Base-by-base conservation (phyloP, 2,888 invertebrate species). In the Chalcosyrphus nemorum region DNA sequence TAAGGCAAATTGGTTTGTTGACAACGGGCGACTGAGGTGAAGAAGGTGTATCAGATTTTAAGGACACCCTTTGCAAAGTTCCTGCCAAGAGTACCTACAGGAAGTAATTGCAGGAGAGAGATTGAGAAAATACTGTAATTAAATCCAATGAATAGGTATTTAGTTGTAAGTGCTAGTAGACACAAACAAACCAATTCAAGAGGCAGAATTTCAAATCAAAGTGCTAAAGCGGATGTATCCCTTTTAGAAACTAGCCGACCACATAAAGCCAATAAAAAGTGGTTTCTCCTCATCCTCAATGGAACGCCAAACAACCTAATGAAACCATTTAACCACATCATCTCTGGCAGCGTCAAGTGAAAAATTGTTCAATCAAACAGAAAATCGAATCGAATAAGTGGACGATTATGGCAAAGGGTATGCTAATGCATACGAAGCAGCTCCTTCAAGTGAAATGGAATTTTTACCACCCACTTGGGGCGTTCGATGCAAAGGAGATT, bases 301-400 rank as follows among this genome's bases (percentile, higher is more conserved):
- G 11, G 29, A 15, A 27, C 21, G 21, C 45, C 41, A n/a, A 65
- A 43, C 43, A 47, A 56, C 35, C 80, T 80, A 84, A 84, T 80
- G 80, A 84, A 84, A 80, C 84, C 78, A 84, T 84, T 84, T 76
- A 80, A 65, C 80, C 74, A 38, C 72, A 27, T 59, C 81, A 45
- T 70, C 68, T 56, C 47, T 63, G 61, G 45, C 50, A 21, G 63
- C 38, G 52, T 65, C 50, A 65, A 84, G 74, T 80, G 84, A 84
- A 84, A 84, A 84, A 84, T 84, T 84, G 84, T 75, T 84, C 84
- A 84, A 84, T 84, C 84, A 84, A 80, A 84, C 75, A 80, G 75
- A 84, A 84, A 84, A 84, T 84, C 84, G 75, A 80, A 84, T 84
- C 78, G 78, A 75, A 84, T 84, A 84, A 84, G 84, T 84, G 68